Evolutionary conservation across 1,140 invertebrate genomes (phyloP).

Genomic region (Drosophila littoralis): DNA sequence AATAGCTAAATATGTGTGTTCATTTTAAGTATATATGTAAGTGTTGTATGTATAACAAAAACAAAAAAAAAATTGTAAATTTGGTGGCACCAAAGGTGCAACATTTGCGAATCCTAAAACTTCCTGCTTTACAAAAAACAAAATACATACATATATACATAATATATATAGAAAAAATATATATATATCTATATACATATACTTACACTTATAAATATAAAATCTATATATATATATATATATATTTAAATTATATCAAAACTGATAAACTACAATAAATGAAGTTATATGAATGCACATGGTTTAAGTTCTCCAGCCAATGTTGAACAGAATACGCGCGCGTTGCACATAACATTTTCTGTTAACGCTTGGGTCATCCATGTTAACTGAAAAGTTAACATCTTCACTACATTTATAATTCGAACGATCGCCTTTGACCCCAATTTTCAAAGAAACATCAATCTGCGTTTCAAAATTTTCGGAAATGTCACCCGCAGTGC

Average conservation of each 20-base stretch:
- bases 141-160: constrained; percentile 52
- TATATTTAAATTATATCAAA: constrained; percentile 69
- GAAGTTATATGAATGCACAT: constrained; percentile 67
- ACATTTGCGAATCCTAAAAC: constrained; percentile 79
- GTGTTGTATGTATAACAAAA: constrained; percentile 75
- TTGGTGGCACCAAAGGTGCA: constrained; percentile 74
- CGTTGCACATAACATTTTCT: too few species aligned
- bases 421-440: too few species aligned
- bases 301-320: too few species aligned
- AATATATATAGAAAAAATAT: constrained; percentile 60
- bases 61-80: constrained; percentile 52
- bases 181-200: constrained; percentile 47
- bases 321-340: too few species aligned
- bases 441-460: too few species aligned
- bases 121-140: constrained; percentile 77
- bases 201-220: constrained; percentile 45
- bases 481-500: too few species aligned
- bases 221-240: constrained; percentile 54
- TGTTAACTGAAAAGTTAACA: too few species aligned
- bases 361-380: too few species aligned
- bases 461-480: too few species aligned
- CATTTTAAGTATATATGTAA: constrained; percentile 76
- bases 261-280: constrained; percentile 75
- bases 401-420: too few species aligned
- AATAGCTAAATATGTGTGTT: constrained; percentile 81